Evolutionary conservation across 2,888 invertebrate species (phyloP).

Genomic region (Pedicia rivosa): DNA sequence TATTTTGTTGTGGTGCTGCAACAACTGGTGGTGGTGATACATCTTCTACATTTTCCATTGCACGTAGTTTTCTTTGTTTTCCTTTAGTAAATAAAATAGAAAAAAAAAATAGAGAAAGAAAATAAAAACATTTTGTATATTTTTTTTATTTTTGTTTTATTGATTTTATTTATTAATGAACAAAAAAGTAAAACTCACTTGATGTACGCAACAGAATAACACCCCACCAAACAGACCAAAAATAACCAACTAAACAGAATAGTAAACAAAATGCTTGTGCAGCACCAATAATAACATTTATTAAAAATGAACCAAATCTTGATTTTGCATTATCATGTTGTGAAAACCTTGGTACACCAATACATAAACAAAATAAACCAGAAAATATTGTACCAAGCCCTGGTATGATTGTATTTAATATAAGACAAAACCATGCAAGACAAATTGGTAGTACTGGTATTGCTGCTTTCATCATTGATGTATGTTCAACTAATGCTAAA

Average conservation of each 20-base stretch:
- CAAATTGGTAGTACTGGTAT: constrained; percentile 80
- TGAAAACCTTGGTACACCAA: constrained; percentile 77
- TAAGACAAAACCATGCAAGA: constrained; percentile 73
- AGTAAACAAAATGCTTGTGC: constrained; percentile 86
- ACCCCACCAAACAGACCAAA: constrained; percentile 98
- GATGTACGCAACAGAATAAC: constrained; percentile 79
- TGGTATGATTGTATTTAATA: constrained; percentile 64
- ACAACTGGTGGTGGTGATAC: constrained; percentile 1
- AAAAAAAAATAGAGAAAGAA: not conserved
- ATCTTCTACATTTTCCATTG: not conserved
- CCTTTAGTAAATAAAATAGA: not conserved
- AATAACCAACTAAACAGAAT: constrained; percentile 92
- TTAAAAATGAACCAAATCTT: constrained; percentile 64
- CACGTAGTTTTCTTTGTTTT: constrained; percentile 1
- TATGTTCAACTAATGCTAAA: constrained; percentile 59
- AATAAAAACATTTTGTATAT: not conserved
- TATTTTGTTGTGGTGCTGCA: constrained; percentile 5
- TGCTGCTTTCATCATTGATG: constrained; percentile 77
- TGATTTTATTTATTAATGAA: not conserved
- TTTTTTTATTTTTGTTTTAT: not conserved
- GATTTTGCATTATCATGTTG: constrained; percentile 61
- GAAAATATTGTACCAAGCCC: constrained; percentile 78
- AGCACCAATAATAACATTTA: constrained; percentile 72
- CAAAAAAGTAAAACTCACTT: constrained; percentile 68
- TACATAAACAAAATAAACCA: constrained; percentile 74